Conservation (phyloP, 1,140 invertebrate species). For the Amyelois transitella region DNA sequence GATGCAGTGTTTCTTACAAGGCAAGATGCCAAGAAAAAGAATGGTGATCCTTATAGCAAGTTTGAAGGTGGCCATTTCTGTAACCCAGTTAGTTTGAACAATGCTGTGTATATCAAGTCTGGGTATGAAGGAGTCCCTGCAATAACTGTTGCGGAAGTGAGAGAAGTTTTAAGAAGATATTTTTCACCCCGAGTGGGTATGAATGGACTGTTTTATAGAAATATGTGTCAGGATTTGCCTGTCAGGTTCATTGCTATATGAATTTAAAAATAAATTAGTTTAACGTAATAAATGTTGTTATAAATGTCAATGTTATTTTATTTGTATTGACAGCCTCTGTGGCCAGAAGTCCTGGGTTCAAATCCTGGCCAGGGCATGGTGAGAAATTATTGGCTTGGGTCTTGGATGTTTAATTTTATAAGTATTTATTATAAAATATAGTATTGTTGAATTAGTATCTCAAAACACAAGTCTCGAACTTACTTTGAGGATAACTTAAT, state of each 20-base stretch:
- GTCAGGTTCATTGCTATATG: conserved; percentile 49
- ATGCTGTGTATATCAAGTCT: conserved; percentile 72
- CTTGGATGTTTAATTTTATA: no score
- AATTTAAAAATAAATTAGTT: conserved; percentile 7
- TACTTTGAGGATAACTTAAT: no score
- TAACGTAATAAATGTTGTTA: not conserved
- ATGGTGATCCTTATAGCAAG: conserved; percentile 75
- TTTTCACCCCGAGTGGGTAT: conserved; percentile 64
- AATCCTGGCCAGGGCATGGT: no score
- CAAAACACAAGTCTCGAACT: no score
- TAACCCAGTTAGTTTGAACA: conserved; percentile 65
- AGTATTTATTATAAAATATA: no score
- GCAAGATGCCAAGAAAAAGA: conserved; percentile 75
- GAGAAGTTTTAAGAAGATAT: conserved; percentile 73
- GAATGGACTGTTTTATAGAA: conserved; percentile 63
- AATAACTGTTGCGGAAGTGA: conserved; percentile 74
- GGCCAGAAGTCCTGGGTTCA: no score
- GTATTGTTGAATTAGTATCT: no score
- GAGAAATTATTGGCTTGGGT: no score
- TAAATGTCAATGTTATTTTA: no score
- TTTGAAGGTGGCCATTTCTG: conserved; percentile 73
- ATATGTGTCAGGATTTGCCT: conserved; percentile 55
- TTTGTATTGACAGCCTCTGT: no score
- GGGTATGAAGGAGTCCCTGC: conserved; percentile 71
- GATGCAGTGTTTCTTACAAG: conserved; percentile 80